These are phyloP conservation scores for Erannis defoliaria DNA, from an alignment of 2,888 invertebrate species.

Conservation along the genomic window DNA sequence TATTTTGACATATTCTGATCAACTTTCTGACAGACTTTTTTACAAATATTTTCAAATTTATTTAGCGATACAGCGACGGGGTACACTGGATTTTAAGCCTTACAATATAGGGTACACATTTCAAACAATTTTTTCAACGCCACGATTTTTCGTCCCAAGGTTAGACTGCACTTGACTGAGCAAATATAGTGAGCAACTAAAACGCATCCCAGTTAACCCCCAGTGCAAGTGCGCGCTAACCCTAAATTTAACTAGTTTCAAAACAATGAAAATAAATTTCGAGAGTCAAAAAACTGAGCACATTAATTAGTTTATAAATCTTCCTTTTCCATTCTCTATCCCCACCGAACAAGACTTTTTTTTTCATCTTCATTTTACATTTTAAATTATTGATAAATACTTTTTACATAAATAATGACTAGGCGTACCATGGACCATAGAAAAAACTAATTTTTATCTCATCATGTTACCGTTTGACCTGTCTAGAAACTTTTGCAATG, in stretches of 20 bases:
- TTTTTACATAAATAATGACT: conserved; percentile 83
- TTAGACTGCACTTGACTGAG: not conserved
- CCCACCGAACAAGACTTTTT: conserved; percentile 63
- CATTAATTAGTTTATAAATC: conserved; percentile 58
- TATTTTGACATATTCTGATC: too few relatives aligned
- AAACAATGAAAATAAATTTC: conserved; percentile 32
- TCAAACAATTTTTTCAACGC: not conserved
- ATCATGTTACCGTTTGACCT: conserved; percentile 50
- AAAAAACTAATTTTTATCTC: conserved; percentile 55
- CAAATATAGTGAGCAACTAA: not conserved
- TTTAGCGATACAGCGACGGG: too few relatives aligned
- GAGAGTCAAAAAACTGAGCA: conserved; percentile 56
- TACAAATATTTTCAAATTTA: too few relatives aligned
- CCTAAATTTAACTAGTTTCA: conserved; percentile 40
- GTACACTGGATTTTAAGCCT: too few relatives aligned
- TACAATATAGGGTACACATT: conserved; percentile 5
- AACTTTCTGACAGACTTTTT: too few relatives aligned
- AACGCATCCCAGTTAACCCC: not conserved
- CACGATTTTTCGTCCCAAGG: not conserved
- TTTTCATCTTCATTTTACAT: conserved; percentile 48
- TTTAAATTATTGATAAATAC: conserved; percentile 73
- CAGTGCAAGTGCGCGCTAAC: conserved; percentile 31
- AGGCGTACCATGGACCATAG: conserved; percentile 81
- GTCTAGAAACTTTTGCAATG: conserved; percentile 60
- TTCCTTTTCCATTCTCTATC: conserved; percentile 58